Conservation (phyloP, 2,888 invertebrate species). For the Xylota segnis region DNA sequence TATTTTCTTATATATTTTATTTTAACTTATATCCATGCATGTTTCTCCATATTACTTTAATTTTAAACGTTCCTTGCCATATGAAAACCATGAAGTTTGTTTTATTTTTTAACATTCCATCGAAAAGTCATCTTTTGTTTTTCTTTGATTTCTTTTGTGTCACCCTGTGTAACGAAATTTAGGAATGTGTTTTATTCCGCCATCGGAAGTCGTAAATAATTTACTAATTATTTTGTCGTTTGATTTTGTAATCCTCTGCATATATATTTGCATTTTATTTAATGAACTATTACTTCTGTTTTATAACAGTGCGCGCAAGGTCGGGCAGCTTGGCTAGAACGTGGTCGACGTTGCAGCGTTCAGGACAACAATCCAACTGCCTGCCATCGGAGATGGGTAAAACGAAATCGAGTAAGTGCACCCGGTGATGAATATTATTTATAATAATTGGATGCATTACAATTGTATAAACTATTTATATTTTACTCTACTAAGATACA, state of each 20-base stretch:
- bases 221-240: conserved; percentile 42
- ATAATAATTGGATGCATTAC: neutral
- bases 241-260: neutral
- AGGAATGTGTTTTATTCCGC: conserved; percentile 71
- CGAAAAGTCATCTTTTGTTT: conserved; percentile 26
- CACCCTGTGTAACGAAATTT: conserved; percentile 73
- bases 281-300: conserved; percentile 38
- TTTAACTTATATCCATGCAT: conserved; percentile 63
- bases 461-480: conserved; percentile 6
- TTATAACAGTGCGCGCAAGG: conserved; percentile 91
- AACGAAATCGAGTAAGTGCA: conserved; percentile 91
- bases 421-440: neutral
- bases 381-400: conserved; percentile 92
- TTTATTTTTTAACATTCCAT: conserved; percentile 64
- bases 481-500: conserved; percentile 87
- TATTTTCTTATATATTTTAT: conserved; percentile 29
- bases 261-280: conserved; percentile 9
- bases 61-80: conserved; percentile 47
- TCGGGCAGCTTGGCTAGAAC: conserved; percentile 93
- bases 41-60: conserved; percentile 53
- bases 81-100: conserved; percentile 15
- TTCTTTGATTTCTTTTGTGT: conserved; percentile 56
- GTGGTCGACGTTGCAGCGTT: conserved; percentile 88
- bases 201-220: conserved; percentile 72
- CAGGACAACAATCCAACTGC: conserved; percentile 87